Conservation (phyloP, 2,888 invertebrate genomes). For the Synanthedon myopaeformis region DNA sequence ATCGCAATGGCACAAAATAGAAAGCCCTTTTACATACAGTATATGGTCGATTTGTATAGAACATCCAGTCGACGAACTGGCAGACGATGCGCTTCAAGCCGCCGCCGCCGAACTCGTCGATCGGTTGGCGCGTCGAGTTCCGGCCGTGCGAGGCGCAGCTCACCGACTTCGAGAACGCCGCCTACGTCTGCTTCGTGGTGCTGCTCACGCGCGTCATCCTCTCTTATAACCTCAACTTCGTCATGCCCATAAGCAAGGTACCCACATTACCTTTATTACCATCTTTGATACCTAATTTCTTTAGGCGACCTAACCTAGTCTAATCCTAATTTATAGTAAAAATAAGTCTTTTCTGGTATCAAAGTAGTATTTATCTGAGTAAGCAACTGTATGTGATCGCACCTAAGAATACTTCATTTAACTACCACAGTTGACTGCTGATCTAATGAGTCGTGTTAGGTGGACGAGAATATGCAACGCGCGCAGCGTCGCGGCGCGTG, state of each 20-base stretch:
- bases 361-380: no score
- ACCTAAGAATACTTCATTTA: neutral
- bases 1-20: no score
- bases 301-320: no score
- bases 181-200: constrained; percentile 97
- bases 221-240: constrained; percentile 94
- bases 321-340: no score
- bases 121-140: constrained; percentile 99
- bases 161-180: constrained; percentile 99
- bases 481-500: constrained; percentile 94
- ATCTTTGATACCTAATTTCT: no score
- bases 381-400: no score
- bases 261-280: no score
- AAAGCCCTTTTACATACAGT: no score
- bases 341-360: no score
- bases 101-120: constrained; percentile 93
- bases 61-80: constrained; percentile 99
- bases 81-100: constrained; percentile 99
- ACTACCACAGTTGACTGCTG: neutral
- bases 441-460: constrained; percentile 38
- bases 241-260: constrained; percentile 97
- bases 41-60: constrained; percentile 70
- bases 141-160: constrained; percentile 98
- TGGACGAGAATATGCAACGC: constrained; percentile 96
- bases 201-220: constrained; percentile 96